Base-by-base conservation (phyloP, 1,140 invertebrate genomes). In the Drosophila equinoxialis region DNA sequence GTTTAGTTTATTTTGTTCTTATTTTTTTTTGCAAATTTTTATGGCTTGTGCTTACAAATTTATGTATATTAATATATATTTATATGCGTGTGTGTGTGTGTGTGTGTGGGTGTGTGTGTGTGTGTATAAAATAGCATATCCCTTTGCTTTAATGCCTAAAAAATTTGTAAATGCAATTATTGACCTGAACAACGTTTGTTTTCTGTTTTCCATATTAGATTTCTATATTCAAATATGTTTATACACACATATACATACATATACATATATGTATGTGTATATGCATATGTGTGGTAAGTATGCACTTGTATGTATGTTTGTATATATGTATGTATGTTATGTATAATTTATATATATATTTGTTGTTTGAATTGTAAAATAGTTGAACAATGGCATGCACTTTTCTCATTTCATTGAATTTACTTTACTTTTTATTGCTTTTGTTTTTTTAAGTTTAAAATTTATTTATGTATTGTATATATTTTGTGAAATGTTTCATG, bases 131-230 rank as follows among this genome's bases (percentile, higher is more conserved):
- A 79, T 73, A 72, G 76, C 65, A 84, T 84, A 79, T 73, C 60
- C 60, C 69, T 77, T 60, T 54, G 30, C 41, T 77, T 76, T 71
- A 87, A 77, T 73, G 82, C 72, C 82, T 87, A 86, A 82, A 72
- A 79, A 79, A 78, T 72, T 63, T 76, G 89, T 89, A 89, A 89
- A 89, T 89, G 84, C 84, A 89, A 77, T 89, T 89, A 71, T 89
- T 89, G 84, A 89, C 84, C 84, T 89, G 84, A 89, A 89, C 84
- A 81, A 81, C 80, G 63, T 78, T 69, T 74, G 69, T 66, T 61
- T 70, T 57, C 35, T 58, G 20, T 58, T 60, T 60, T 45, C 65
- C 72, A 59, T 42, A 65, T 65, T 79, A 70, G 62, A 68, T 67
- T 67, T 58, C 71, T 73, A 75, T 75, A 69, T 79, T 70, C 58